phyloP scores from a whole-genome alignment of 2,113 vertebrate genomes.

The Gila orcuttii region DNA sequence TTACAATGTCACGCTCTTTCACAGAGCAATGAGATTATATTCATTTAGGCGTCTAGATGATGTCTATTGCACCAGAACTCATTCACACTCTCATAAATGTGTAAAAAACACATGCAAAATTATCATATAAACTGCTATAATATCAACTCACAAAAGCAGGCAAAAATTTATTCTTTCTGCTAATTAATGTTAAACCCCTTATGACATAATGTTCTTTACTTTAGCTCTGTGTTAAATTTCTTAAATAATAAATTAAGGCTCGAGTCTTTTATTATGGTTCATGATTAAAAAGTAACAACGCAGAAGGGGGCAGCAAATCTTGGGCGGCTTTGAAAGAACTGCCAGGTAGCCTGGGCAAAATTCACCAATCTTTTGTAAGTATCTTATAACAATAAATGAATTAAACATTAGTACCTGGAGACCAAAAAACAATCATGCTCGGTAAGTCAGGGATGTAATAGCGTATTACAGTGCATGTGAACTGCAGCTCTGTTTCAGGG shows the following conservation, averaged over 20 bases:
- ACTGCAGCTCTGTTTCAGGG: not conserved
- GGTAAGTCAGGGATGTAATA: not conserved
- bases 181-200: constrained; percentile 2
- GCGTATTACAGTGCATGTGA: not conserved
- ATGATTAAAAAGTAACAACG: not conserved
- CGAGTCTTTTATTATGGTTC: not conserved
- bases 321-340: not conserved
- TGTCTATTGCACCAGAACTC: not conserved
- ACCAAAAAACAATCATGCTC: not conserved
- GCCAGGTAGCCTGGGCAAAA: not conserved
- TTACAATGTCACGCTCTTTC: constrained; percentile 23
- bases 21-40: constrained; percentile 44
- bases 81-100: constrained; percentile 16
- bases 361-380: not conserved
- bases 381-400: not conserved
- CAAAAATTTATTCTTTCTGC: not conserved
- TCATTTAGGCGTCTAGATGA: constrained; percentile 27
- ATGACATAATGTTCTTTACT: not conserved
- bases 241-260: not conserved
- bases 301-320: not conserved
- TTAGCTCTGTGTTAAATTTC: not conserved
- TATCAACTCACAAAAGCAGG: not conserved
- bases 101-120: constrained; percentile 11
- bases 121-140: not conserved
- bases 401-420: not conserved